Evolutionary conservation across 2,888 invertebrate species (phyloP), one percentile per base, ranked within the genome.

Genomic region (Leptopilina drosophilae): DNA sequence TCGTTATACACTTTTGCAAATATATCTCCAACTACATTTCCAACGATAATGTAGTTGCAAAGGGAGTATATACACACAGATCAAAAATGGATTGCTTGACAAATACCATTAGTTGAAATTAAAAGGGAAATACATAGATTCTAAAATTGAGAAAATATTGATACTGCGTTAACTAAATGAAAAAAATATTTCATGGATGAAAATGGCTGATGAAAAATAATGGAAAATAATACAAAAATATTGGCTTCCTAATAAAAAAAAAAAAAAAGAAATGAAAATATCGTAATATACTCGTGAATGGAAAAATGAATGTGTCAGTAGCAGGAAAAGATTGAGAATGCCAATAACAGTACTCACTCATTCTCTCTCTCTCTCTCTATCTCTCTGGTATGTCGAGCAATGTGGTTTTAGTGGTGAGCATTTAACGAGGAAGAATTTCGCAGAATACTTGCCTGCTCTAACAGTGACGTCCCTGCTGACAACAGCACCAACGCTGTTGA

Each of bases 391-490:
- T 66, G 46, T 66, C 49, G 49, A 11, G 49, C 4, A 20, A 49
- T 49, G 67, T 6, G n/a, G 64, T 64, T 62, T 62, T 56, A 53
- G 67, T 64, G 62, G 64, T 65, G 77, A 69, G 82, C 65, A 78
- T 79, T 84, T 85, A 85, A 87, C 83, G 84, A 83, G 83, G 69
- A 84, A 85, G 83, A 84, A 83, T 84, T 49, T 85, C 83, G 83
- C 83, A 76, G 79, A 46, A 46, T 49, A 81, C 90, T 87, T 88
- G 92, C 93, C 93, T 87, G 93, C 93, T 89, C 93, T 92, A 81
- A 93, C 92, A 79, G 92, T 90, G 82, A 94, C 93, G 89, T 93
- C 93, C 80, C 93, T 91, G 79, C 93, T 93, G 84, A 93, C 92
- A 84, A 93, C 92, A 53, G 92, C 92, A 56, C 93, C 93, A 77